phyloP scores from a whole-genome alignment of 2,113 vertebrate genomes.

The Sterrhoptilus dennistouni region DNA sequence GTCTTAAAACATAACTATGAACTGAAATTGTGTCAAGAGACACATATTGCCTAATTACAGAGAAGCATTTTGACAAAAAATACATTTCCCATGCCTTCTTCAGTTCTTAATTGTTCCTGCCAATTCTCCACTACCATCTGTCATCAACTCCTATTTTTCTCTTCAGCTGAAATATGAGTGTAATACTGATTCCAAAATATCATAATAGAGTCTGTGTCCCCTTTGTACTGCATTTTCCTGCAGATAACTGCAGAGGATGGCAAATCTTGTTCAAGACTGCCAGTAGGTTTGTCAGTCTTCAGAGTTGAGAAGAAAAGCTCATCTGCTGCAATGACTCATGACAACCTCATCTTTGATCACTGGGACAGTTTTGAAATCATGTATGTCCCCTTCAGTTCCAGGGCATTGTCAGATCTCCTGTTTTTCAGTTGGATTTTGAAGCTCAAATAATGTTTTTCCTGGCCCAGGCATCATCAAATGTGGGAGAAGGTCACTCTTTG shows the following conservation, averaged over 20 bases:
- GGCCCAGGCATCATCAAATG: background rate
- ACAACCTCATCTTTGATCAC: constrained; percentile 22
- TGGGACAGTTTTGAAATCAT: background rate
- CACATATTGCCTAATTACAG: constrained; percentile 39
- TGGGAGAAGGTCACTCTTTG: background rate
- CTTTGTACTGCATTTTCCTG: constrained; percentile 7
- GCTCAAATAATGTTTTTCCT: background rate
- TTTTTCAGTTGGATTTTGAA: background rate
- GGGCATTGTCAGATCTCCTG: background rate
- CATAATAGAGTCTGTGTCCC: constrained; percentile 41
- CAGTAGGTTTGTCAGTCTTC: constrained; percentile 29
- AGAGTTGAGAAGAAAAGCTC: constrained; percentile 32
- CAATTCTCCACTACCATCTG: constrained; percentile 58
- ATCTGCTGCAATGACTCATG: background rate
- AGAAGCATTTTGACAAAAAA: constrained; percentile 39
- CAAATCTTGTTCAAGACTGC: constrained; percentile 29
- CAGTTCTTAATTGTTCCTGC: constrained; percentile 44
- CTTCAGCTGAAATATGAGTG: constrained; percentile 38
- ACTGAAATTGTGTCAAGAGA: constrained; percentile 24
- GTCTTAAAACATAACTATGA: constrained; percentile 9
- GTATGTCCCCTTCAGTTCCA: background rate
- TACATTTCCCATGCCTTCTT: constrained; percentile 17
- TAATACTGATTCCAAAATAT: constrained; percentile 44
- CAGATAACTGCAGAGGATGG: constrained; percentile 2
- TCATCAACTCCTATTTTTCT: constrained; percentile 43